Percentiles rank a stretch among this genome's conserved stretches.
Conservation (phyloP, 2,797 vertebrate species). For the Danio aesculapii region DNA sequence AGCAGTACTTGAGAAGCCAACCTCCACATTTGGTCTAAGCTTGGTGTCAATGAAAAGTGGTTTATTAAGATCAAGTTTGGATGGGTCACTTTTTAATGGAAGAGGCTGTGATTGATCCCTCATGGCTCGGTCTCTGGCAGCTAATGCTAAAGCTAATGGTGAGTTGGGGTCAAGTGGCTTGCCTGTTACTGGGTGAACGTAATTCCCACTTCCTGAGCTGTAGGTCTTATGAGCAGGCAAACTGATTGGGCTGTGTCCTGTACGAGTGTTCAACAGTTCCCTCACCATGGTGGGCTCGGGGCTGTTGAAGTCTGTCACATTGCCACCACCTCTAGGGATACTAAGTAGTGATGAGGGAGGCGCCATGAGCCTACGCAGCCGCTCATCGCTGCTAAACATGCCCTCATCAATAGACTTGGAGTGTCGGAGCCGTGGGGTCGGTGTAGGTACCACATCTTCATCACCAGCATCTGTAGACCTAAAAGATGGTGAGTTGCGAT, state of each 20-base stretch:
- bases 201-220: slow-evolving; percentile 74
- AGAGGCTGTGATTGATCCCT: slow-evolving; percentile 84
- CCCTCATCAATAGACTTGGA: slow-evolving; percentile 85
- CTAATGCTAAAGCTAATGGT: slow-evolving; percentile 87
- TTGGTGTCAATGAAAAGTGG: slow-evolving; percentile 91
- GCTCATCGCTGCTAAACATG: slow-evolving; percentile 81
- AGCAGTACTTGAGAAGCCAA: slow-evolving; percentile 76
- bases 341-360: slow-evolving; percentile 74
- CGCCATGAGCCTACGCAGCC: slow-evolving; percentile 74
- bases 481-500: slow-evolving; percentile 88
- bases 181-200: slow-evolving; percentile 87
- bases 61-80: slow-evolving; percentile 88
- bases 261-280: slow-evolving; percentile 74
- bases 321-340: slow-evolving; percentile 71
- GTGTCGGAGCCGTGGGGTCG: slow-evolving; percentile 77
- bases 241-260: slow-evolving; percentile 79
- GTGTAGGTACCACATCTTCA: slow-evolving; percentile 80
- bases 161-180: slow-evolving; percentile 89
- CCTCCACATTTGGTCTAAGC: slow-evolving; percentile 82
- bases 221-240: slow-evolving; percentile 70
- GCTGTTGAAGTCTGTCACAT: slow-evolving; percentile 79
- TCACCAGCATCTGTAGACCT: slow-evolving; percentile 88
- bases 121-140: slow-evolving; percentile 88
- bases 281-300: slow-evolving; percentile 74
- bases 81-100: slow-evolving; percentile 64